Evolutionary conservation across 2,888 invertebrate genomes (phyloP), one percentile per base, ranked within the genome.

Genomic region (Ferdinandea cuprea): DNA sequence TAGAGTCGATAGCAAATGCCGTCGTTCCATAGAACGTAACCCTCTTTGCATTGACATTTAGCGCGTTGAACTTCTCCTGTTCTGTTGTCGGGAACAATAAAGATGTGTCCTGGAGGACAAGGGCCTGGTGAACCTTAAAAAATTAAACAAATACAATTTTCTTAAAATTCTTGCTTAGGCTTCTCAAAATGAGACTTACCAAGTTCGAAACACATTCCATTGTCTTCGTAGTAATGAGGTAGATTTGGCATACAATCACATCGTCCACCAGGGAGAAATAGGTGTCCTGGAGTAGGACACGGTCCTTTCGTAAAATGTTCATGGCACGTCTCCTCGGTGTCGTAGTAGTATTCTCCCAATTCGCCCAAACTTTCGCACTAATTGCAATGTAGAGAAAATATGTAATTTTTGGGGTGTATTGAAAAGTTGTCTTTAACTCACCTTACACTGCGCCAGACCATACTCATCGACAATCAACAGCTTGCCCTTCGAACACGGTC

Each of bases 271-370:
- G 96, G 96, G 59, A 96, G 90, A 90, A 96, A 96, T 66, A 97
- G 91, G 88, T 95, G 94, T 0, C 97, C 97, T 6, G 92, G 92
- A 85, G 94, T 94, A 71, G 93, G 93, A 88, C 97, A 97, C 0
- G 96, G 96, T 0, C 97, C 97, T 85, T 93, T 92, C 0, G 96
- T 95, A 89, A 94, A 96, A 88, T 96, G 95, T 85, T 95, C 94
- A 88, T 95, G 95, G 88, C 97, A 97, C 1, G 94, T 93, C n/a
- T 94, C 92, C 52, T 93, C 93, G 1, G 90, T 90, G 0, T 92
- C 87, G 93, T 94, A 95, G 87, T 92, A 94, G 87, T 94, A 93
- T 19, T 90, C 88, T 19, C 89, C 90, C 78, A 92, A 89, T 59
- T 92, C 92, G 13, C 93, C 93, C 15, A 89, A 89, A 0, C 91